These are phyloP conservation scores for Sclerodermus sp. DNA, from an alignment of 2,888 invertebrate genomes.

Conservation along the genomic window DNA sequence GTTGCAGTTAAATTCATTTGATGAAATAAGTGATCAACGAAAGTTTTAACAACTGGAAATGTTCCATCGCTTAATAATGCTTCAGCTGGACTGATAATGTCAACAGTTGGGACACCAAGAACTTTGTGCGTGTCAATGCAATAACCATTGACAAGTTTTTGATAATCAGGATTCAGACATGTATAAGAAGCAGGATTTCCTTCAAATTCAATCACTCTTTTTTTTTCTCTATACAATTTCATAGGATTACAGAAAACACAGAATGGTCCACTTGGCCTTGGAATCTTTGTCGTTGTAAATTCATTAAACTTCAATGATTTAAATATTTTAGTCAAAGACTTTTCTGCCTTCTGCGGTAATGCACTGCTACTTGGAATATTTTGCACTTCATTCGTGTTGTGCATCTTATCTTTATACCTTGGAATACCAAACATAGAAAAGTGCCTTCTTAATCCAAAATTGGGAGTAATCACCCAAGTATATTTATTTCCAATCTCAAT, in stretches of 20 bases:
- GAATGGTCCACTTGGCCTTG: conserved; percentile 52
- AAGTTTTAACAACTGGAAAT: conserved; percentile 51
- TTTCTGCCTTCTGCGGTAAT: conserved; percentile 43
- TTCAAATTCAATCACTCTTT: conserved; percentile 43
- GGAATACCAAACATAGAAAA: conserved; percentile 55
- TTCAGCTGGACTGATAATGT: conserved; percentile 55
- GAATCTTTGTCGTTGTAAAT: conserved; percentile 38
- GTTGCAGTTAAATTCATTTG: conserved; percentile 52
- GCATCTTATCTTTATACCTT: conserved; percentile 45
- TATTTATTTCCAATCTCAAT: conserved; percentile 58
- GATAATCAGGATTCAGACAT: conserved; percentile 48
- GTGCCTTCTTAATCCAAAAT: conserved; percentile 50
- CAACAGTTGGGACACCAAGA: conserved; percentile 54
- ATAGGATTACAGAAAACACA: conserved; percentile 55
- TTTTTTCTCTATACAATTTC: conserved; percentile 52
- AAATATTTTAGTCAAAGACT: conserved; percentile 45
- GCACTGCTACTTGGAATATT: conserved; percentile 36
- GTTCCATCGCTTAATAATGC: conserved; percentile 50
- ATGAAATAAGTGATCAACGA: conserved; percentile 54
- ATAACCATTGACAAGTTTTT: conserved; percentile 53
- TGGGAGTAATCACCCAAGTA: conserved; percentile 55
- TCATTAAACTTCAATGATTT: conserved; percentile 46
- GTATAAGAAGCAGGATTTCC: conserved; percentile 47
- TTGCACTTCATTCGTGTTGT: conserved; percentile 22
- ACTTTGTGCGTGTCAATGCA: conserved; percentile 52